Conservation (phyloP, 2,797 vertebrate genomes). For the Poecile montanus region DNA sequence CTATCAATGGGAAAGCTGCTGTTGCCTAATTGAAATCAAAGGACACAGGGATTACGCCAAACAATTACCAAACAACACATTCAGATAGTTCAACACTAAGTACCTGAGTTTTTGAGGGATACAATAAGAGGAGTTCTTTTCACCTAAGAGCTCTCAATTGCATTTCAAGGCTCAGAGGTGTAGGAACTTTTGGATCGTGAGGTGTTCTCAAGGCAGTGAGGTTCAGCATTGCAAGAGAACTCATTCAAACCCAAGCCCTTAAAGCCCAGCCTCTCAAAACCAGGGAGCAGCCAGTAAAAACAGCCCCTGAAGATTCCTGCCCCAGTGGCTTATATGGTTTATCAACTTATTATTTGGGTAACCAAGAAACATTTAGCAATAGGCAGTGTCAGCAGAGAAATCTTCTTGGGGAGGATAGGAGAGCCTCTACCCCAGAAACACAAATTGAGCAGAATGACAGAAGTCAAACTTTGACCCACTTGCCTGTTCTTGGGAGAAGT, state of each 20-base stretch:
- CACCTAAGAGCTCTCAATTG: not conserved
- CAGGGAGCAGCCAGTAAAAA: not conserved
- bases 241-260: not conserved
- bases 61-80: not conserved
- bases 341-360: not conserved
- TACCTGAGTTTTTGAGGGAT: not conserved
- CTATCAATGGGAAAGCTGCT: not conserved
- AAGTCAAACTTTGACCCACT: not conserved
- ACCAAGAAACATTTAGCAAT: not conserved
- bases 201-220: not conserved
- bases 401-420: not conserved
- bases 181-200: not conserved
- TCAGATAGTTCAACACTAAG: not conserved
- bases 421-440: not conserved
- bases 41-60: not conserved
- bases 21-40: not conserved
- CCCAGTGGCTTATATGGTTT: not conserved
- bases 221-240: not conserved
- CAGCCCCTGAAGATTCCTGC: not conserved
- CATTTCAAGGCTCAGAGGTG: not conserved
- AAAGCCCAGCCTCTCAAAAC: not conserved
- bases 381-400: not conserved
- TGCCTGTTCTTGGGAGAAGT: not conserved
- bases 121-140: not conserved
- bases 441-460: not conserved